Conservation (phyloP, 2,113 vertebrate species). For the Paramormyrops kingsleyae region DNA sequence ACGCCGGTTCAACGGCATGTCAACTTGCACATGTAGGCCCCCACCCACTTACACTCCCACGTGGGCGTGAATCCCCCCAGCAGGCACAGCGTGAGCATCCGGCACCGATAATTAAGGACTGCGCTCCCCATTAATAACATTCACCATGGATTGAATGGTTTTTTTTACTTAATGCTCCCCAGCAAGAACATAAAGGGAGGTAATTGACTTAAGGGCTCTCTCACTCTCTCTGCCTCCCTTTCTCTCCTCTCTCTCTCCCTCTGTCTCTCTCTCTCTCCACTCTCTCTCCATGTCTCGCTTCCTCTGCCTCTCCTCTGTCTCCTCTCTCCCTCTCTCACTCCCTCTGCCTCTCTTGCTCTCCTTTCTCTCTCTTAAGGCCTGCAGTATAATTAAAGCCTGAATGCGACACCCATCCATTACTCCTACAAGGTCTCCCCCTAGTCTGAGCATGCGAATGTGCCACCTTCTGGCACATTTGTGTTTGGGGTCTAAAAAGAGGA, state of each 20-base stretch:
- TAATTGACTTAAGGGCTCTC: slow-evolving; percentile 15
- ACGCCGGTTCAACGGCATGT: neutral
- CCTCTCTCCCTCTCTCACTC: neutral
- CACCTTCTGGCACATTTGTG: neutral
- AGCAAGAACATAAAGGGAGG: slow-evolving; percentile 15
- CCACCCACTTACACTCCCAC: neutral
- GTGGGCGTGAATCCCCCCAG: neutral
- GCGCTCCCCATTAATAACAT: slow-evolving; percentile 23
- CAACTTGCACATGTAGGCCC: neutral
- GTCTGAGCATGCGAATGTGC: neutral
- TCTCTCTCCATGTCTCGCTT: neutral
- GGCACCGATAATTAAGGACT: slow-evolving; percentile 24
- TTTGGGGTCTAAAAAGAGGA: neutral
- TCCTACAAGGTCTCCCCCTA: neutral
- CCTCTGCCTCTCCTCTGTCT: neutral
- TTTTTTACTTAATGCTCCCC: slow-evolving; percentile 16
- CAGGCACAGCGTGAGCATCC: neutral
- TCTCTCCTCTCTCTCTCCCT: neutral
- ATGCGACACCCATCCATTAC: neutral
- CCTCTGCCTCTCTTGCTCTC: neutral
- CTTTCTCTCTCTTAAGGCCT: neutral
- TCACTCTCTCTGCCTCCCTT: neutral
- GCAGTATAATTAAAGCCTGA: slow-evolving; percentile 12
- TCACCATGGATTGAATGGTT: slow-evolving; percentile 13
- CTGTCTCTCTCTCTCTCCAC: neutral